Base-by-base conservation (phyloP, 2,888 invertebrate genomes). In the Melieria omissa region DNA sequence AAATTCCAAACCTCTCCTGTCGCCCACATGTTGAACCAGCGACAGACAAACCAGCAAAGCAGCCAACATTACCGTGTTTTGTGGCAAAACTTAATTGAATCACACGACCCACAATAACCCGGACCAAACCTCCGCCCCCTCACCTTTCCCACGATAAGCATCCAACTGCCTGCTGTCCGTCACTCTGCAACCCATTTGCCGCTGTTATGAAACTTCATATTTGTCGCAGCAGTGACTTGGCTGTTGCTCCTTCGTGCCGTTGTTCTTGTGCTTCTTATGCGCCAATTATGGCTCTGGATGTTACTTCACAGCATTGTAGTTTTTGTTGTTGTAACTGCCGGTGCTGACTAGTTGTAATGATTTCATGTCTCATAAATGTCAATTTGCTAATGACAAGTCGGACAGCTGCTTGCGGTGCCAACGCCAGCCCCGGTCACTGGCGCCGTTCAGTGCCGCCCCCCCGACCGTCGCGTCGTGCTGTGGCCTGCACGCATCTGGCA, bases 341-440 rank as follows among this genome's bases (percentile, higher is more conserved):
- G 29, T 29, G 29, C 29, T 29, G 29, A 29, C 29, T 29, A 29
- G 58, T 61, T 61, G 61, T 45, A 44, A 44, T 61, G 44, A 61
- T 61, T 41, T 61, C 61, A 61, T 42, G 61, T 61, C 61, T 61
- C 61, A 61, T 61, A 61, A 61, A 61, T 61, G 61, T 61, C 61
- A 61, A 61, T 61, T 61, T 61, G 41, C 12, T 61, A 61, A 61
- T 61, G 61, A 61, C 61, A 61, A 61, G 61, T 57, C 16, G 12
- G 52, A 14, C 10, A n/a, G 52, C 12, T 52, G 52, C 14, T 12
- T 12, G 10, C 52, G 52, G 14, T 8, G 52, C 5, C 14, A 52
- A 14, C 52, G 8, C 52, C 29, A 52, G 52, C 52, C 1, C 1
- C 29, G 1, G 29, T 29, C 29, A 29, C 29, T 29, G 29, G 29